phyloP scores from a whole-genome alignment of 1,140 invertebrate species.

The Teleogryllus occipitalis region DNA sequence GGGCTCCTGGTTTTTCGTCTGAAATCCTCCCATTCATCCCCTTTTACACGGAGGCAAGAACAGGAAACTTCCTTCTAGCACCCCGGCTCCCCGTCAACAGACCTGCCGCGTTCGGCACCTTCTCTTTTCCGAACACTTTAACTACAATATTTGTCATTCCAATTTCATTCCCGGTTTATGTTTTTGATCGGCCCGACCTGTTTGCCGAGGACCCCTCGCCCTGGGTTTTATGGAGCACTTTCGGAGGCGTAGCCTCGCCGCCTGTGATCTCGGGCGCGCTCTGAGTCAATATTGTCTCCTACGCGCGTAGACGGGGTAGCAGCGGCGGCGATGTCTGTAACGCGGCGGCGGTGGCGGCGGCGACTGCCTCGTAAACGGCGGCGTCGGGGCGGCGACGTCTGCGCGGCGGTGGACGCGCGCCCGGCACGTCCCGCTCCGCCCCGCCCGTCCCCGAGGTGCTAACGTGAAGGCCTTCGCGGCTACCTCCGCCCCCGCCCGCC shows the following conservation, averaged over 20 bases:
- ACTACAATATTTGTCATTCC: conserved; percentile 5
- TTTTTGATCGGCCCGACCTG: neutral
- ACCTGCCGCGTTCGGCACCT: neutral
- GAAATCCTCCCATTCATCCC: neutral
- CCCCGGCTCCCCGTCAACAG: no score
- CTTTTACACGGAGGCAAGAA: no score
- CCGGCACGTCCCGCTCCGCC: no score
- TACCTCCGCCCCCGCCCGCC: neutral
- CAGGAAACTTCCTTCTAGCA: no score
- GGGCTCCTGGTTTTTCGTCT: neutral
- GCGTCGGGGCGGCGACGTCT: no score
- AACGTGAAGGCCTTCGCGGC: neutral
- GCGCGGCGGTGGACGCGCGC: no score
- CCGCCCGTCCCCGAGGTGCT: neutral
- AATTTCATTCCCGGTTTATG: neutral
- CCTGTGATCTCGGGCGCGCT: neutral
- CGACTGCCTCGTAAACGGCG: no score
- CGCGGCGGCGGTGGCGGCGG: no score
- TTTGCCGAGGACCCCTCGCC: neutral
- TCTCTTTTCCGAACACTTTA: neutral
- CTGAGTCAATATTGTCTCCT: neutral
- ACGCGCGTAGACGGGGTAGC: neutral
- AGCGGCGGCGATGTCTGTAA: no score
- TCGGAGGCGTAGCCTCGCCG: neutral
- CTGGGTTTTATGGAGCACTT: neutral